Percentiles rank a stretch among this genome's conserved stretches.
Conservation (phyloP, 2,888 invertebrate species). For the Autographa gamma region DNA sequence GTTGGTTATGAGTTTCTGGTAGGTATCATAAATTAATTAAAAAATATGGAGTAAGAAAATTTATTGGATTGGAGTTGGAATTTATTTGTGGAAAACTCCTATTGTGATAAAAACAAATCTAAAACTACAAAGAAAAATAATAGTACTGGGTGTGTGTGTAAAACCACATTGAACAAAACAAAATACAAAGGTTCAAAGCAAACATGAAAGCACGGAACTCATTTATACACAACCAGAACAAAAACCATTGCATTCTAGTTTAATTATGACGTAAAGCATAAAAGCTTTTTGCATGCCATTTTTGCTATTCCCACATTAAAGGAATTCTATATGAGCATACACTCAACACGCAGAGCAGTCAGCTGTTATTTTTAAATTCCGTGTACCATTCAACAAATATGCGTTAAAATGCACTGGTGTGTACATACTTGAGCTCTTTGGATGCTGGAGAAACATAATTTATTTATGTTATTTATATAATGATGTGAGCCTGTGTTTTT, state of each 20-base stretch:
- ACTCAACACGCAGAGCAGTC: slow-evolving; percentile 7
- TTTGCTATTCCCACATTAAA: slow-evolving; percentile 7
- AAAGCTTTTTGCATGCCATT: slow-evolving; percentile 2
- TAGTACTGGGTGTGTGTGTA: neutral
- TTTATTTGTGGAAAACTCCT: too few species aligned
- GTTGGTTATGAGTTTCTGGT: too few species aligned
- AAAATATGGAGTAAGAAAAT: too few species aligned
- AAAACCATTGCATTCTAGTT: slow-evolving; percentile 6
- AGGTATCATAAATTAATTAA: too few species aligned
- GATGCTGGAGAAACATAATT: neutral
- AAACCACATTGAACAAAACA: neutral
- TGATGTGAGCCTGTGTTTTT: neutral
- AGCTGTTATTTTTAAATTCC: slow-evolving; percentile 11
- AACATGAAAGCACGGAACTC: neutral
- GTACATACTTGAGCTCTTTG: neutral
- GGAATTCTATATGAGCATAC: slow-evolving; percentile 9
- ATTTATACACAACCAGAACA: neutral
- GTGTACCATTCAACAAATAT: neutral
- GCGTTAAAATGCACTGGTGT: neutral
- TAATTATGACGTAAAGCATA: slow-evolving; percentile 8
- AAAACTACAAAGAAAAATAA: too few species aligned
- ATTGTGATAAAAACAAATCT: too few species aligned
- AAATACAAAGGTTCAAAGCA: neutral
- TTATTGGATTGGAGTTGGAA: too few species aligned
- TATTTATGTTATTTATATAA: neutral